phyloP scores from a whole-genome alignment of 1,140 invertebrate genomes.

The Drosophila persimilis region DNA sequence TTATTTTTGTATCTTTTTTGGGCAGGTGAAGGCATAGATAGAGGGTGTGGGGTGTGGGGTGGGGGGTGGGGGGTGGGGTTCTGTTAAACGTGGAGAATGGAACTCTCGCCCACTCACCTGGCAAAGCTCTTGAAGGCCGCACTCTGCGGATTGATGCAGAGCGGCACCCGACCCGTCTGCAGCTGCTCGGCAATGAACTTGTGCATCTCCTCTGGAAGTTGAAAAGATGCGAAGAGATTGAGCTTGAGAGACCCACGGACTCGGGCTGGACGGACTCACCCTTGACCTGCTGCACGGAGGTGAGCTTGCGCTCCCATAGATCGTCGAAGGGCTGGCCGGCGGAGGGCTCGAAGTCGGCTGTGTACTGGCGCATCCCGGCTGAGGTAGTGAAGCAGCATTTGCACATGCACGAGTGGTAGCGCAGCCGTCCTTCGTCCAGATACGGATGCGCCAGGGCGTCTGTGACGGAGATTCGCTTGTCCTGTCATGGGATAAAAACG shows the following conservation, averaged over 20 bases:
- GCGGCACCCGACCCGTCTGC: conserved; percentile 95
- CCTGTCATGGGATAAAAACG: conserved; percentile 84
- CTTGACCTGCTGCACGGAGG: conserved; percentile 96
- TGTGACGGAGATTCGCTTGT: conserved; percentile 96
- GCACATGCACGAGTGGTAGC: conserved; percentile 99
- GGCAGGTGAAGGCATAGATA: conserved; percentile 22
- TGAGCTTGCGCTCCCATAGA: conserved; percentile 96
- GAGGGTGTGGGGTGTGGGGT: not conserved
- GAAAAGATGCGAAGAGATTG: not conserved
- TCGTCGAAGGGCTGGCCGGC: conserved; percentile 95
- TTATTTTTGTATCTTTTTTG: not conserved
- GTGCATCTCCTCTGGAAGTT: conserved; percentile 95
- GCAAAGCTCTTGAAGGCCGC: conserved; percentile 99
- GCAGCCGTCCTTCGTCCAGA: conserved; percentile 97
- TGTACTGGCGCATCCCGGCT: conserved; percentile 92
- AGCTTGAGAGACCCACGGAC: too few relatives aligned
- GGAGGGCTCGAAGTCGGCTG: conserved; percentile 95
- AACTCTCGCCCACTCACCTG: conserved; percentile 90
- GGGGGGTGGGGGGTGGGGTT: conserved; percentile 3
- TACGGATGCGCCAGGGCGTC: conserved; percentile 98
- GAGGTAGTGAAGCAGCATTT: conserved; percentile 95
- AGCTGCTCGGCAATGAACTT: conserved; percentile 98
- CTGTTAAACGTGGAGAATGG: not conserved
- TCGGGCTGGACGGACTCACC: conserved; percentile 84
- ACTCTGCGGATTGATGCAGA: conserved; percentile 99